Evolutionary conservation across 2,797 vertebrate species (phyloP).

Genomic region (Alexandromys oeconomus): DNA sequence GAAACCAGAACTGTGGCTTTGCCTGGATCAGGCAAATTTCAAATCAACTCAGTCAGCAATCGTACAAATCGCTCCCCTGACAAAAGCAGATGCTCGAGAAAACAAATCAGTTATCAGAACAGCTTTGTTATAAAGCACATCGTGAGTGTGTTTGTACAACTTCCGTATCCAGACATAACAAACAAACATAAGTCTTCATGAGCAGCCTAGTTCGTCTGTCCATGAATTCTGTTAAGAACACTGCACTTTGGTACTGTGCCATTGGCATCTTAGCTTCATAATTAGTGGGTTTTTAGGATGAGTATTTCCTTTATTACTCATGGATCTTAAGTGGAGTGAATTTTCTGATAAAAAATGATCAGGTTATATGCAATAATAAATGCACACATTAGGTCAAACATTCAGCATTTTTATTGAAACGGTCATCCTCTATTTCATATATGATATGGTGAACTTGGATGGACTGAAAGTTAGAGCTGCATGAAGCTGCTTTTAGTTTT

Average conservation of each 20-base stretch:
- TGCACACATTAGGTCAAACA: neutral
- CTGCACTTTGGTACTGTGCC: neutral
- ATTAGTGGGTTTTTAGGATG: neutral
- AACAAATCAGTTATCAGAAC: constrained; percentile 69
- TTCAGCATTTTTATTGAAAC: constrained; percentile 15
- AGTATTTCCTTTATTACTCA: neutral
- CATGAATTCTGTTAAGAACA: constrained; percentile 10
- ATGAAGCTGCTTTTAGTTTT: neutral
- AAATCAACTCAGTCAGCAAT: constrained; percentile 80
- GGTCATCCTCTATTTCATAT: neutral
- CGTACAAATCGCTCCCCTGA: constrained; percentile 79
- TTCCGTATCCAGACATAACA: neutral
- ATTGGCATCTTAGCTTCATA: neutral
- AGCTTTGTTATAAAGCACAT: constrained; percentile 31
- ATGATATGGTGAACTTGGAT: neutral
- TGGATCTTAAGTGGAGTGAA: neutral
- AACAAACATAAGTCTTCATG: constrained; percentile 30
- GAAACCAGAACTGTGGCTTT: neutral
- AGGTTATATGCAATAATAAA: neutral
- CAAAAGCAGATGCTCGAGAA: constrained; percentile 84
- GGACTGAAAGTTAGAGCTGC: neutral
- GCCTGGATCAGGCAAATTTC: constrained; percentile 55
- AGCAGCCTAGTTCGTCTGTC: neutral
- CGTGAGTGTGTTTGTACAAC: neutral
- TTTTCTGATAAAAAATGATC: constrained; percentile 31